phyloP scores from a whole-genome alignment of 1,140 invertebrate species.

The Nephotettix cincticeps region DNA sequence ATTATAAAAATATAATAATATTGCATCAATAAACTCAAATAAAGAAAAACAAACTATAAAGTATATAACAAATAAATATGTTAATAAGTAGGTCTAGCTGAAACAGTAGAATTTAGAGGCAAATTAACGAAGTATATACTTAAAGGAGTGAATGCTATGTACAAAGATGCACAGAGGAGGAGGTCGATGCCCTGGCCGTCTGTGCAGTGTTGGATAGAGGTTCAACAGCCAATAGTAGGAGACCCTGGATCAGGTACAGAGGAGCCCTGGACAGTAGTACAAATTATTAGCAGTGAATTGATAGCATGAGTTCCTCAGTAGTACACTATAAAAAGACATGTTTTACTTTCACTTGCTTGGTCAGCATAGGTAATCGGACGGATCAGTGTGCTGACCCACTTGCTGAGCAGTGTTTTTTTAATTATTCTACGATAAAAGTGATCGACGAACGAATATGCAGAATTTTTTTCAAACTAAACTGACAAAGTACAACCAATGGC shows the following conservation, averaged over 20 bases:
- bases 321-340: too few species aligned
- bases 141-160: background rate
- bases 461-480: too few species aligned
- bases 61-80: slow-evolving; percentile 8
- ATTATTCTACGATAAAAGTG: too few species aligned
- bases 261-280: background rate
- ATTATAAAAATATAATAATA: background rate
- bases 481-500: too few species aligned
- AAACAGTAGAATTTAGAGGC: background rate
- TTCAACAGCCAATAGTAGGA: background rate
- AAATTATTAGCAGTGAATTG: background rate
- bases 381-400: too few species aligned
- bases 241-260: background rate
- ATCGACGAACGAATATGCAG: too few species aligned
- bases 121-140: background rate
- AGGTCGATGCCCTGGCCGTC: background rate
- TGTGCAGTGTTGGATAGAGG: background rate
- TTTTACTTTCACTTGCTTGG: too few species aligned
- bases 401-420: background rate
- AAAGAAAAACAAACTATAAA: background rate
- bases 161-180: background rate
- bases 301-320: background rate
- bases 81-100: background rate
- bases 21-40: background rate
- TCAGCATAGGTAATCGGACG: too few species aligned